A percentile compares a stretch with the other conserved stretches of the same genome.
phyloP scores from a whole-genome alignment of 2,113 vertebrate species.

The Vulpes lagopus region DNA sequence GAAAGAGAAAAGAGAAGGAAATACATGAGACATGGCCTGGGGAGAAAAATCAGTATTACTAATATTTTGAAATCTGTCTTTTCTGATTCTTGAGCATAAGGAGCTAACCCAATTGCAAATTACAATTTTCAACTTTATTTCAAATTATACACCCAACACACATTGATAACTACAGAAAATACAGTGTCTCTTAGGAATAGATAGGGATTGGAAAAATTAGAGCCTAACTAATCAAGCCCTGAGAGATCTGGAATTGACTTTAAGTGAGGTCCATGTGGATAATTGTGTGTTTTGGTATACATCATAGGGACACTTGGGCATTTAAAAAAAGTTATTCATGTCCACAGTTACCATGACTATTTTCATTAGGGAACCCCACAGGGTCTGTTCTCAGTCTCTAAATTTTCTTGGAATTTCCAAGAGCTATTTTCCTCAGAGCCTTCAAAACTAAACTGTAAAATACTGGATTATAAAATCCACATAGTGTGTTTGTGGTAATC shows the following conservation, averaged over 20 bases:
- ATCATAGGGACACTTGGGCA: neutral
- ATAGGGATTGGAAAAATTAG: neutral
- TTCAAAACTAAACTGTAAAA: neutral
- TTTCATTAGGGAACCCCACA: neutral
- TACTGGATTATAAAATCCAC: neutral
- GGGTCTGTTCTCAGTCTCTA: neutral
- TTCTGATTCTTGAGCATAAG: neutral
- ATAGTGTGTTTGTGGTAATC: neutral
- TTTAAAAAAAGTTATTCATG: neutral
- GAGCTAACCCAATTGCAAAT: neutral
- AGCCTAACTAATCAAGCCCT: neutral
- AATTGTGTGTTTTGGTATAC: neutral
- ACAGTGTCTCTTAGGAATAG: neutral
- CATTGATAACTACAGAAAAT: neutral
- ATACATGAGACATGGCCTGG: neutral
- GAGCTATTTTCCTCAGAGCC: neutral
- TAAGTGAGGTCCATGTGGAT: neutral
- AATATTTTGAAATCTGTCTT: neutral
- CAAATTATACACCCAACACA: neutral
- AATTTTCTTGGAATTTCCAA: slow-evolving; percentile 19
- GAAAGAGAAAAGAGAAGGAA: neutral
- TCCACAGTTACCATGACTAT: neutral
- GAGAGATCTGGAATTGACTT: neutral
- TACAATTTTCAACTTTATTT: neutral
- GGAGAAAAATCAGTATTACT: neutral